Evolutionary conservation across 1,140 invertebrate species (phyloP), one percentile per base, ranked within the genome.

Genomic region (Drosophila bocqueti): DNA sequence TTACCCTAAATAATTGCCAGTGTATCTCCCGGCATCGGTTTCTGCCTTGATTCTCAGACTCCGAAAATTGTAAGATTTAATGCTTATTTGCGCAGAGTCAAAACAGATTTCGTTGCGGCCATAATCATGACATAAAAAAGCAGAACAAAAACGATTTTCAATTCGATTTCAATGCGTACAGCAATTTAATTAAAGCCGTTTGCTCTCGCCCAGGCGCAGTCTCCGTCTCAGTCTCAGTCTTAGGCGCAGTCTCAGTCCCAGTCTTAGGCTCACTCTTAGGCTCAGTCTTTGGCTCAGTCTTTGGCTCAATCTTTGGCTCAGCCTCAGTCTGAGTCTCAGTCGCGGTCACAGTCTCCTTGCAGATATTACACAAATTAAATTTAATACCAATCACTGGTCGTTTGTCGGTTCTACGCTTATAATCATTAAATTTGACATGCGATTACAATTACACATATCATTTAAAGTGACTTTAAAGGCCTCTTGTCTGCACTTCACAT

Each of bases 101-200:
- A 85, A 89, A 89, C 85, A 89, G 81, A 89, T 89, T 84, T 90
- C 67, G 80, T 71, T 86, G 83, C 69, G 82, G 31, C 66, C 63
- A 79, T 89, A 89, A 89, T 89, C 85, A 90, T 89, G 85, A 89
- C 85, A 89, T 89, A 89, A 89, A 89, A 89, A 90, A 90, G 85
- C 85, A 89, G 81, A 89, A 79, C 85, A 90, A 89, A 89, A 90
- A 62, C 78, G 85, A 90, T 89, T 89, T 90, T 85, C 85, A 89
- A 85, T 89, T 89, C 78, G 83, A 90, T 89, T 83, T 81, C 68
- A 83, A 73, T 89, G 84, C 58, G 79, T 81, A 63, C 67, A 55
- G 81, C 80, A 78, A 89, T 87, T 87, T 87, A 89, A 87, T 87
- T 87, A 87, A 86, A 86, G 62, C 66, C 72, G 67, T 76, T 77